Conservation (phyloP, 2,797 vertebrate genomes). For the Notamacropus eugenii region DNA sequence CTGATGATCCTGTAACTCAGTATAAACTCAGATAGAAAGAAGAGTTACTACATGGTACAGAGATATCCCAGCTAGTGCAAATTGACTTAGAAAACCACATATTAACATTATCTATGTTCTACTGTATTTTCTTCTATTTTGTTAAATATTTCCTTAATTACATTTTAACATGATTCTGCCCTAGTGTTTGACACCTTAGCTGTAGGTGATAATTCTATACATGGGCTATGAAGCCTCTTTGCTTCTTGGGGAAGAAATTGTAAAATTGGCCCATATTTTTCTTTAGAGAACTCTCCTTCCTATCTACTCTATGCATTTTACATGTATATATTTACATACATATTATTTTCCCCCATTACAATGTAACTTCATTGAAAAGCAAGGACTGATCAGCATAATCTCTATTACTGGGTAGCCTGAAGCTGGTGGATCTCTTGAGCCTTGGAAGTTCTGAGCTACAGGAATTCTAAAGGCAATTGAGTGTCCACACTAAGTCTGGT, state of each 20-base stretch:
- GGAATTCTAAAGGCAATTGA: background rate
- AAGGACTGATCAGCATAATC: background rate
- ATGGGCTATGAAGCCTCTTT: background rate
- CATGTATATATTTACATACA: background rate
- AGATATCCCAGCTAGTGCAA: background rate
- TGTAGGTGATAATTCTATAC: background rate
- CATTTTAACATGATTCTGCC: background rate
- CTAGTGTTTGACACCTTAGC: background rate
- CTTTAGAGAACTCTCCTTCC: background rate
- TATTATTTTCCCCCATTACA: background rate
- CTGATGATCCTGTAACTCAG: background rate
- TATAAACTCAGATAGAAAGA: background rate
- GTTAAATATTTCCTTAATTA: background rate
- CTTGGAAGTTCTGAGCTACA: background rate
- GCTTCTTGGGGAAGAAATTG: background rate
- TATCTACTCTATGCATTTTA: background rate
- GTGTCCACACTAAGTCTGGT: background rate
- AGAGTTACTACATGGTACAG: background rate
- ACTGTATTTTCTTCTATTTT: background rate
- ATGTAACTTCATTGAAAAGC: background rate
- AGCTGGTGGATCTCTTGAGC: background rate
- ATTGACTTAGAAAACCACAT: background rate
- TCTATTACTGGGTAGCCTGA: background rate
- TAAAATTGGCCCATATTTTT: background rate
- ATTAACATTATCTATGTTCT: background rate